Percentiles rank a stretch among this genome's conserved stretches.
Evolutionary conservation across 2,797 vertebrate species (phyloP).

Genomic region (Anguilla anguilla): DNA sequence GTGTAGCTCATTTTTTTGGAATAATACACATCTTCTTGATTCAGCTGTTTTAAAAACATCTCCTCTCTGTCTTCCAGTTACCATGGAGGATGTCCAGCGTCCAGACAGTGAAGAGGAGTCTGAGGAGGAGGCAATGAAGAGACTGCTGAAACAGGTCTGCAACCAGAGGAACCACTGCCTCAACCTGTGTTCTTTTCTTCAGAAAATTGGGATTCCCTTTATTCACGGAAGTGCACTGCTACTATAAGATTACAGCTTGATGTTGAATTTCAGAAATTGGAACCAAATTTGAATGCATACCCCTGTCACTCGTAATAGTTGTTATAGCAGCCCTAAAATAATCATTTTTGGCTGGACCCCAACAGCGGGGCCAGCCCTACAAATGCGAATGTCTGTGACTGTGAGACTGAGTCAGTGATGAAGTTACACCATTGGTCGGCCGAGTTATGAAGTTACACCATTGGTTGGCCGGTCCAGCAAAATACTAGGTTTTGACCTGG

Average conservation of each 20-base stretch:
- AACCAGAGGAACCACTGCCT: neutral
- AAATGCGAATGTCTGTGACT: too few species aligned
- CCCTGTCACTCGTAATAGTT: neutral
- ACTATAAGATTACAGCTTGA: neutral
- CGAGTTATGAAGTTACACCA: too few species aligned
- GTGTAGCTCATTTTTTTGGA: too few species aligned
- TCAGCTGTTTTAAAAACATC: neutral
- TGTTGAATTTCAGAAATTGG: neutral
- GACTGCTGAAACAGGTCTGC: constrained; percentile 85
- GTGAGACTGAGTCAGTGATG: too few species aligned
- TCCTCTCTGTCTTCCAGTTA: constrained; percentile 70
- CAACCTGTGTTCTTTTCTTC: neutral
- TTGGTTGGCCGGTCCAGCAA: too few species aligned
- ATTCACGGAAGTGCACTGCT: neutral
- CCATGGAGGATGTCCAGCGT: constrained; percentile 74
- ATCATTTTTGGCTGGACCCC: neutral
- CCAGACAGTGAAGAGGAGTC: constrained; percentile 91
- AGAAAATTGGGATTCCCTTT: neutral
- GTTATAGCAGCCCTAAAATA: neutral
- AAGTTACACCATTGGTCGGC: too few species aligned
- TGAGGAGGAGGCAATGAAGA: constrained; percentile 83
- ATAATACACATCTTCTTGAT: too few species aligned
- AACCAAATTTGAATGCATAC: neutral
- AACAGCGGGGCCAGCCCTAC: too few species aligned
- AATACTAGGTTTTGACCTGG: too few species aligned